Conservation (phyloP, 2,113 vertebrate genomes). For the Pristiophorus japonicus region DNA sequence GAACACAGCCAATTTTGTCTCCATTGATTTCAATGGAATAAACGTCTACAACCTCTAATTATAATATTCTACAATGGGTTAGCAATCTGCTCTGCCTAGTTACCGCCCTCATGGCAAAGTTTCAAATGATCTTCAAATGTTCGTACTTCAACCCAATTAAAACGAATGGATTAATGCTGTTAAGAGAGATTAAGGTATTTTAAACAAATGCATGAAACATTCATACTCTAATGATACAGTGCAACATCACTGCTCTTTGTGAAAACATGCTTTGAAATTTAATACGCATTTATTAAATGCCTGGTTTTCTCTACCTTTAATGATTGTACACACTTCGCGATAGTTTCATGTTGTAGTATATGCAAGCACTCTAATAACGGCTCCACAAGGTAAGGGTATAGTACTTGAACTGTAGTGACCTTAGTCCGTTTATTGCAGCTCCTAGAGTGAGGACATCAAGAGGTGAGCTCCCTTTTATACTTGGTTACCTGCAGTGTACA, state of each 20-base stretch:
- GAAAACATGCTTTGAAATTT: neutral
- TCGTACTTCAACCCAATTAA: neutral
- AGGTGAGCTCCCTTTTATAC: too few species aligned
- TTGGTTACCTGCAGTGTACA: too few species aligned
- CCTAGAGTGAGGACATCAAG: too few species aligned
- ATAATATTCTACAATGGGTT: neutral
- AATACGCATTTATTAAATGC: neutral
- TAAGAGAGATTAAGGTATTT: neutral
- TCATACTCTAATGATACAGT: neutral
- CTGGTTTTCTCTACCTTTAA: neutral
- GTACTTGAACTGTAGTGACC: too few species aligned
- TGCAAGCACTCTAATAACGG: too few species aligned
- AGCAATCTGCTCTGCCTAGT: neutral
- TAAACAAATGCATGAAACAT: neutral
- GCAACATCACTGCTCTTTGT: neutral
- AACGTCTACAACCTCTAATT: neutral
- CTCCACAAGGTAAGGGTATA: too few species aligned
- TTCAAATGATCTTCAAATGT: neutral
- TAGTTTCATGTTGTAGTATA: too few species aligned
- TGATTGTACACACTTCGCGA: neutral
- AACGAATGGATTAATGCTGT: neutral
- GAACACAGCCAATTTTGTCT: too few species aligned
- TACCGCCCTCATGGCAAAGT: neutral
- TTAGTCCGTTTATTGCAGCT: too few species aligned
- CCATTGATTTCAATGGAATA: neutral